Evolutionary conservation across 2,888 invertebrate genomes (phyloP), one percentile per base, ranked within the genome.

Genomic region (Salpingus planirostris): DNA sequence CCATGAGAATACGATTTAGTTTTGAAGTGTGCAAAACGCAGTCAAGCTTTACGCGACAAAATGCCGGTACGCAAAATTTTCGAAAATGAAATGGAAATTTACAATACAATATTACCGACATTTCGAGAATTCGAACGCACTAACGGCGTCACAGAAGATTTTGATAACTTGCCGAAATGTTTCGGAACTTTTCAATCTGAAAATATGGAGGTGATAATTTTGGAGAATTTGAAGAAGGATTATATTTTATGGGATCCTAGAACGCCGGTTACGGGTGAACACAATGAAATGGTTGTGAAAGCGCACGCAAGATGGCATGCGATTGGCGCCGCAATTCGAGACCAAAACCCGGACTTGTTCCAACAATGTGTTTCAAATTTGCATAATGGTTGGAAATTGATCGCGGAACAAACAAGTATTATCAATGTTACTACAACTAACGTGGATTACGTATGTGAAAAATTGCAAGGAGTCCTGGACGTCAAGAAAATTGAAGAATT

Each of bases 211-310:
- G 26, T 40, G 2, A 25, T 54, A 5, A 38, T 49, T n/a, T 33
- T 53, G 35, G 46, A 47, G 24, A 46, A 54, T 30, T 27, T 51
- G 22, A 50, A 42, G 12, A 11, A 30, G 2, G 48, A 46, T 2
- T 54, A 41, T 29, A 25, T 23, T 2, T 11, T 48, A 24, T 44
- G 39, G 36, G 33, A 50, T 40, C 32, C 46, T 6, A 22, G n/a
- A 11, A 21, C 8, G 15, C 15, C 4, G 2, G 3, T 12, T 15
- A 23, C 22, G 12, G 13, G 24, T 28, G 2, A 13, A 18, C 4
- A 24, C 21, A 10, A 3, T 18, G 13, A 33, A 11, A 13, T 27
- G 27, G 23, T 33, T 3, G 7, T 27, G 4, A 11, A 3, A 13
- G 32, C 27, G 21, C 46, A 52, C 11, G 56, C 44, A 2, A 44